phyloP scores from a whole-genome alignment of 2,797 vertebrate genomes.

The Siniperca undulata region DNA sequence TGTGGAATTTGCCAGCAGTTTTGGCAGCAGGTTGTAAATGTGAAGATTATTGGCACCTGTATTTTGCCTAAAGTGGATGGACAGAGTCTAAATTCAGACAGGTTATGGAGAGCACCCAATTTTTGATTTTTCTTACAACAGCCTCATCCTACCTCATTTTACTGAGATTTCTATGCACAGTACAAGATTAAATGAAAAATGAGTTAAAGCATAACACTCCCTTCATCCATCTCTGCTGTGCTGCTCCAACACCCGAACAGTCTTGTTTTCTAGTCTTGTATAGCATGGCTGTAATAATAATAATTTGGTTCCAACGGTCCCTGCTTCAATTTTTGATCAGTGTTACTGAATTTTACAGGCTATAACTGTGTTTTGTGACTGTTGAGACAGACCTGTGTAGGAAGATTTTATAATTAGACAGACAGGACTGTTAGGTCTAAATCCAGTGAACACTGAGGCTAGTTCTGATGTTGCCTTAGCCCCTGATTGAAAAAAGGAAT shows the following conservation, averaged over 20 bases:
- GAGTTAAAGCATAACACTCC: neutral
- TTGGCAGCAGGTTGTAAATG: constrained; percentile 37
- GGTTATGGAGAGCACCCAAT: constrained; percentile 37
- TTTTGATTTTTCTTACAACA: constrained; percentile 16
- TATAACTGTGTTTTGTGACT: neutral
- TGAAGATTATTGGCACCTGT: constrained; percentile 31
- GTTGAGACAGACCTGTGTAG: neutral
- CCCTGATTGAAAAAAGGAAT: neutral
- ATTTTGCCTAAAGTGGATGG: constrained; percentile 36
- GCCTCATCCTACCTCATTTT: neutral
- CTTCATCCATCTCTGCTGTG: neutral
- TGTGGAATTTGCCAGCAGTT: constrained; percentile 14
- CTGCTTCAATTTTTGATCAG: constrained; percentile 29
- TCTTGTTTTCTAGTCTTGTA: neutral
- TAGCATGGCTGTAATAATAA: constrained; percentile 31
- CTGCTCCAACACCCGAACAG: neutral
- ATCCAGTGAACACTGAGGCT: neutral
- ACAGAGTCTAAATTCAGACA: constrained; percentile 50
- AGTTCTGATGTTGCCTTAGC: neutral
- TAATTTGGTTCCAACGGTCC: constrained; percentile 23
- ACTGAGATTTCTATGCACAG: neutral
- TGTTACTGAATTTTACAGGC: constrained; percentile 7
- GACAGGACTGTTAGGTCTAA: neutral
- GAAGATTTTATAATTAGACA: neutral
- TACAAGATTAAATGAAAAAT: neutral